Evolutionary conservation across 2,888 invertebrate genomes (phyloP).

Genomic region (Protonemura montana): DNA sequence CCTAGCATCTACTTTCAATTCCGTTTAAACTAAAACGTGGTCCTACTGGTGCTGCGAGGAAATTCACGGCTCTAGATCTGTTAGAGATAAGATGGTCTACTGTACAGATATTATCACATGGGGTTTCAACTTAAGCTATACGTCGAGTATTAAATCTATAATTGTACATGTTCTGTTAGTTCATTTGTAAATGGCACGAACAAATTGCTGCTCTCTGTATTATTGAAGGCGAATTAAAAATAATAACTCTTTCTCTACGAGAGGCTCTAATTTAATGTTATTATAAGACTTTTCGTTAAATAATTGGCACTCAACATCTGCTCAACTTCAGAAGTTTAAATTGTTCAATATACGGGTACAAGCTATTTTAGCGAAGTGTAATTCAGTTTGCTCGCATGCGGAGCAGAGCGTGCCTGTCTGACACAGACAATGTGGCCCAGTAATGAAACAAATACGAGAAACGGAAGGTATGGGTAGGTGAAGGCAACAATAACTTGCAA

Average conservation of each 20-base stretch:
- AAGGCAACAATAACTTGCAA: not conserved
- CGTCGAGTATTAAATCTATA: not conserved
- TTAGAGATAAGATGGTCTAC: not conserved
- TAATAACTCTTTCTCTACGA: not conserved
- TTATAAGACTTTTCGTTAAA: slow-evolving; percentile 19
- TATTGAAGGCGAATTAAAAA: not conserved
- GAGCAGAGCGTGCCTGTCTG: not conserved
- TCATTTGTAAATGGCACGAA: not conserved
- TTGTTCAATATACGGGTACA: not conserved
- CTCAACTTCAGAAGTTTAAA: slow-evolving; percentile 16
- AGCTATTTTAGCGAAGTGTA: not conserved
- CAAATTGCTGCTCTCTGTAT: not conserved
- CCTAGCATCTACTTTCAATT: not conserved
- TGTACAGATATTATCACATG: not conserved
- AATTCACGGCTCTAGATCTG: not conserved
- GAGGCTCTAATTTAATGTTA: not conserved
- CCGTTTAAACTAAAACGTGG: not conserved
- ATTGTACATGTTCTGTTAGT: too few species aligned
- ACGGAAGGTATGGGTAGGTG: not conserved
- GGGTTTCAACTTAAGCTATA: not conserved
- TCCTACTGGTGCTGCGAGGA: not conserved
- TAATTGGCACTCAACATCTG: slow-evolving; percentile 29
- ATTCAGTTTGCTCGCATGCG: not conserved
- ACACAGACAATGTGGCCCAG: not conserved
- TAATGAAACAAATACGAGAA: slow-evolving; percentile 7